Conservation (phyloP, 2,888 invertebrate species). For the Acanthosepion esculentum region DNA sequence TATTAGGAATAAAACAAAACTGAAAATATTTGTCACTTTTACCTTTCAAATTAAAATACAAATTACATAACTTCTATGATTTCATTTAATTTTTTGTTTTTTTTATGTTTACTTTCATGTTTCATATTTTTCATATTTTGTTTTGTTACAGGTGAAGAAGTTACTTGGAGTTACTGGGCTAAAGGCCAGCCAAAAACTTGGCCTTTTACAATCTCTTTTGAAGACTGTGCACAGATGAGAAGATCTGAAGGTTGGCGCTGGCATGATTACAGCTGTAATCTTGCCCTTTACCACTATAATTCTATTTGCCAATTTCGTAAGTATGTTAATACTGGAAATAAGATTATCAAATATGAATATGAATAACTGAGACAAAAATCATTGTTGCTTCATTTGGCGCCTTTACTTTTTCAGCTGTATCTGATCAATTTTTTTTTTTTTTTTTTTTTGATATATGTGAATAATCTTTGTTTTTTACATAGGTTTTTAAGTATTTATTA, state of each 20-base stretch:
- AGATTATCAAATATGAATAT: background rate
- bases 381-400: background rate
- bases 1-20: no score
- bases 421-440: no score
- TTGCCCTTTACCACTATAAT: slow-evolving; percentile 60
- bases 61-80: no score
- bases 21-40: no score
- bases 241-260: slow-evolving; percentile 62
- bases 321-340: slow-evolving; percentile 50
- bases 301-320: slow-evolving; percentile 70
- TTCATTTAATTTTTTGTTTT: no score
- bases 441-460: no score
- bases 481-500: no score
- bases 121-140: background rate
- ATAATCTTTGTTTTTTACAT: no score
- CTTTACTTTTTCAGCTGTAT: no score
- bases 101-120: no score
- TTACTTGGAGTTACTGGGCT: slow-evolving; percentile 63
- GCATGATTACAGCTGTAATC: slow-evolving; percentile 66
- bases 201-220: slow-evolving; percentile 58
- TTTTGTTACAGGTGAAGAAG: slow-evolving; percentile 56
- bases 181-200: slow-evolving; percentile 62
- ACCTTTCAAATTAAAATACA: no score
- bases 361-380: background rate
- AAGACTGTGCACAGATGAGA: slow-evolving; percentile 67